Base-by-base conservation (phyloP, 2,888 invertebrate species). In the Lysandra coridon region DNA sequence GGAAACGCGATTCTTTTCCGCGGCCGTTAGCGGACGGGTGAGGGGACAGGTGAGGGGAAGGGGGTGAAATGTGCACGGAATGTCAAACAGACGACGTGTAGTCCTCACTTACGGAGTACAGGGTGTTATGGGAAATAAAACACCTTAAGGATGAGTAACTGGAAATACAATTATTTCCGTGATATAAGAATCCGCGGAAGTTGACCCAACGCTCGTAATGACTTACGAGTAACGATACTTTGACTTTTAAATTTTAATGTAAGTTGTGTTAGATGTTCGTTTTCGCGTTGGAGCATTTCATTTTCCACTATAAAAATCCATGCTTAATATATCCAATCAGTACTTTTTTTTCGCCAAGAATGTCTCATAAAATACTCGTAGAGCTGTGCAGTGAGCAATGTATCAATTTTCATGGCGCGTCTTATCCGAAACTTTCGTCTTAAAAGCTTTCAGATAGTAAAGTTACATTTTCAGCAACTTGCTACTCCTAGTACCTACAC, bases 11-110 rank as follows among this genome's bases (percentile, higher is more conserved):
- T 64, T 64, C 64, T 64, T 30, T 62, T 64, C 64, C 30, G 64
- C 12, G 23, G 30, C 10, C 6, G 62, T 49, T 49, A 49, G 10
- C n/a, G 62, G n/a, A 1, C n/a, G 1, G n/a, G n/a, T 5, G 23
- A 7, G 62, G 23, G n/a, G 57, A 17, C 14, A 17, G 53, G 57
- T 17, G 10, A 44, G 14, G 53, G 53, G 53, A 10, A 14, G 62
- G 62, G 62, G 62, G 62, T 64, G 23, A 62, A 23, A 23, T 62
- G 64, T 69, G 64, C 64, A 69, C 33, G 69, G 37, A 69, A 69
- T 69, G 69, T 37, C 69, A 69, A 69, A 14, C 37, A 69, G 69
- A 23, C 30, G 7, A 12, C 1, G 64, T 7, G 30, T 62, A 7
- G 23, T 62, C 57, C 57, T 17, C 17, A 17, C 53, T 53, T 14